phyloP scores from a whole-genome alignment of 2,797 vertebrate species.

The Xenops minutus region DNA sequence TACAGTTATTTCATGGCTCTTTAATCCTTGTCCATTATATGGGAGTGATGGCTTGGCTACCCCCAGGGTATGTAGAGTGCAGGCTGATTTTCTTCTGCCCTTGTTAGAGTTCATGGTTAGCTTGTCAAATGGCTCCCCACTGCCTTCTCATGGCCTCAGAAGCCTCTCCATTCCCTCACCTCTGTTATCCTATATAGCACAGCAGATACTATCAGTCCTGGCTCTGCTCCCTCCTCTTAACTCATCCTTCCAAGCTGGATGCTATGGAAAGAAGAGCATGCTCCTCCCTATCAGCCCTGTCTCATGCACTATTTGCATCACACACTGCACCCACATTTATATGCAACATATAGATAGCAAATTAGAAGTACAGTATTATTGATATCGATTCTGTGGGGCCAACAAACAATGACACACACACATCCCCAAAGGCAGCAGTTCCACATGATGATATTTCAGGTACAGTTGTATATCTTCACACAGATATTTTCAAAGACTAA shows the following conservation, averaged over 20 bases:
- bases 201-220: background rate
- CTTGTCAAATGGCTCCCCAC: background rate
- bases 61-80: background rate
- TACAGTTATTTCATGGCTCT: background rate
- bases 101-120: background rate
- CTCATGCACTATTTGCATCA: background rate
- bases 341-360: background rate
- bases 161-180: background rate
- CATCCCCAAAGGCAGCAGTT: background rate
- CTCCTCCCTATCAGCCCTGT: background rate
- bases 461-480: background rate
- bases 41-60: background rate
- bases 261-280: background rate
- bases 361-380: background rate
- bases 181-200: background rate
- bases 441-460: background rate
- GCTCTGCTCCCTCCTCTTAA: background rate
- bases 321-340: background rate
- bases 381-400: background rate
- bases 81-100: background rate
- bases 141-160: background rate
- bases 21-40: background rate
- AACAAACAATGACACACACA: background rate
- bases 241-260: background rate
- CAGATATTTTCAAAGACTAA: background rate